Evolutionary conservation across 2,113 vertebrate genomes (phyloP), one percentile per base, ranked within the genome.

Genomic region (Mionectes macconnelli): DNA sequence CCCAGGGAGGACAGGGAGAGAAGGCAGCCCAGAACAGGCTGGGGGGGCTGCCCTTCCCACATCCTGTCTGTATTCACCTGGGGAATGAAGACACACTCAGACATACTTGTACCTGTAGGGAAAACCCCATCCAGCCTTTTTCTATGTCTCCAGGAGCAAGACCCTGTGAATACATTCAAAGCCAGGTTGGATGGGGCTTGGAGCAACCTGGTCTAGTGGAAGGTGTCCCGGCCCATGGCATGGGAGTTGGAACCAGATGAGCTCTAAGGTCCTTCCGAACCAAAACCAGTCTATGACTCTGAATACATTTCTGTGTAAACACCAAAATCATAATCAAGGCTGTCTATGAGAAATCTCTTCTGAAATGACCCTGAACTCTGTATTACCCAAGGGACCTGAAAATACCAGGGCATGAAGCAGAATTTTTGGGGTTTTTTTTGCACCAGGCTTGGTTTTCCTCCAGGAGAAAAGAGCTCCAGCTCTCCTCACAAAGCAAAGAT

Each of bases 61-160:
- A 6, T 7, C 27, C 49, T 3, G 1, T 9, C n/a, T 18, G 4
- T 40, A 49, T 4, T 28, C n/a, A 2, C 14, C 3, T 8, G 20
- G 33, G 30, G 4, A 33, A 4, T 2, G 2, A 31, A 63, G 33
- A 6, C 66, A 33, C 12, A 1, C 42, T 16, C 37, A 5, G 31
- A 17, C n/a, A 33, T 2, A 5, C 17, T 20, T 0, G 2, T 3
- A 1, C 20, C 3, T 1, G n/a, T 1, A 4, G 37, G 27, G 50
- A 63, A 30, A 44, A 22, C 13, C 35, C 24, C 18, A 14, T 12
- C 31, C 37, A 72, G 27, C 31, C 55, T 60, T 50, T 25, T 68
- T 64, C 24, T 7, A 7, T 14, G 19, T 10, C 31, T 77, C 42
- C 56, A 80, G 15, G 22, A 39, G 12, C 15, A 64, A 44, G 50